A percentile compares a stretch with the other conserved stretches of the same genome.
phyloP scores from a whole-genome alignment of 2,888 invertebrate species.

The Drepana falcataria region DNA sequence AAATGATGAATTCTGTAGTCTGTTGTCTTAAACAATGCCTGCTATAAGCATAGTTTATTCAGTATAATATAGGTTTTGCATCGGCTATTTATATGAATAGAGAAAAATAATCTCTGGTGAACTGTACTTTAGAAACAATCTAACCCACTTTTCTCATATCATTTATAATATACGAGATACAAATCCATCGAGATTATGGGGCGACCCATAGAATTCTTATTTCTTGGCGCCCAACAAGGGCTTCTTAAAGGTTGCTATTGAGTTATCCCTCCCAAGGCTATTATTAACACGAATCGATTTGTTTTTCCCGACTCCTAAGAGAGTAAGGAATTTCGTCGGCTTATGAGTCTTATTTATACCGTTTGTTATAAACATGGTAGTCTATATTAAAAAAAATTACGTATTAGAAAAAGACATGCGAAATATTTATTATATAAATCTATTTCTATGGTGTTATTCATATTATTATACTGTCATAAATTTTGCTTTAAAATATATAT shows the following conservation, averaged over 20 bases:
- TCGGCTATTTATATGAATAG: too few species aligned
- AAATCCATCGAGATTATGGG: neutral
- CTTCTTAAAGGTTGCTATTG: neutral
- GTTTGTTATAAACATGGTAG: neutral
- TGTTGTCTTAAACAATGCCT: too few species aligned
- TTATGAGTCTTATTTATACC: conserved; percentile 4
- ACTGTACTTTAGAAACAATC: too few species aligned
- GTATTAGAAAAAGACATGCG: too few species aligned
- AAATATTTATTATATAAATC: too few species aligned
- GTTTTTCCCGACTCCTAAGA: conserved; percentile 3
- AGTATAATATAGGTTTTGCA: too few species aligned
- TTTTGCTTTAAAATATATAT: too few species aligned
- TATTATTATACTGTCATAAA: too few species aligned
- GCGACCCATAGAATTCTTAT: neutral
- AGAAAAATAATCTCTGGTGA: too few species aligned
- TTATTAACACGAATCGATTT: neutral
- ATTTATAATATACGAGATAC: neutral
- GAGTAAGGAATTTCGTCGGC: neutral
- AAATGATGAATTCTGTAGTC: too few species aligned
- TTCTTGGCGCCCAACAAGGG: neutral
- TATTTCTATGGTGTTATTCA: too few species aligned
- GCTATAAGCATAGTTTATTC: too few species aligned
- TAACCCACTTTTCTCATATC: neutral
- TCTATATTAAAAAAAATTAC: neutral
- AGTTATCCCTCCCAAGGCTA: conserved; percentile 1